Conservation (phyloP, 2,113 vertebrate species). For the Xenopus laevis region DNA sequence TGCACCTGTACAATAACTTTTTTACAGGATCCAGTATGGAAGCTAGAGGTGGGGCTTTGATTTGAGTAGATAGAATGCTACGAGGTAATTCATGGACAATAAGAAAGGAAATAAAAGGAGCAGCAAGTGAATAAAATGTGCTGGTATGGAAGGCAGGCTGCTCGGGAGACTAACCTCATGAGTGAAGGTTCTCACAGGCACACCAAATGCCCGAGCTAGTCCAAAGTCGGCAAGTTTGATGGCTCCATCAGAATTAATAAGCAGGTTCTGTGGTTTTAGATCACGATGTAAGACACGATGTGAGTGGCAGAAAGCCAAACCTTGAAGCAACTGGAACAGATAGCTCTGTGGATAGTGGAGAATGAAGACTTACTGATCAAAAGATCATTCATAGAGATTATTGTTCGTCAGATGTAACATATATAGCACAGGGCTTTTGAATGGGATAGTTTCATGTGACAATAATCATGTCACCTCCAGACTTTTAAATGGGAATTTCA, state of each 20-base stretch:
- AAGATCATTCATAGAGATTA: neutral
- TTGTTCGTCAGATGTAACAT: neutral
- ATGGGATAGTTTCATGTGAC: no score
- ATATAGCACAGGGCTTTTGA: neutral
- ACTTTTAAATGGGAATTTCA: no score
- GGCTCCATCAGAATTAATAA: conserved; percentile 89
- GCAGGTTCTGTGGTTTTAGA: conserved; percentile 92
- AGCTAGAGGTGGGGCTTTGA: no score
- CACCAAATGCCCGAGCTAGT: conserved; percentile 87
- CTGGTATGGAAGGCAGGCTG: no score
- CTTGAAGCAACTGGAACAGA: conserved; percentile 92
- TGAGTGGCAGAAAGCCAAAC: conserved; percentile 91
- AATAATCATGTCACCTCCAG: no score
- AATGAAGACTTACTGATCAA: neutral
- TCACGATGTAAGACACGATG: conserved; percentile 91
- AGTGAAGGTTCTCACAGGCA: conserved; percentile 91
- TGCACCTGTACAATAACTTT: no score
- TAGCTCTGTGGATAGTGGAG: conserved; percentile 72
- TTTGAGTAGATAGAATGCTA: no score
- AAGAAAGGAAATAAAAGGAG: no score
- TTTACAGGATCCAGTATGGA: no score
- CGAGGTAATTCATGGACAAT: no score
- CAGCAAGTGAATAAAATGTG: no score
- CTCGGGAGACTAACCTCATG: conserved; percentile 72
- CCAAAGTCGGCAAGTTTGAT: conserved; percentile 97